Conservation (phyloP, 2,888 invertebrate species). For the Cheilosia vulpina region DNA sequence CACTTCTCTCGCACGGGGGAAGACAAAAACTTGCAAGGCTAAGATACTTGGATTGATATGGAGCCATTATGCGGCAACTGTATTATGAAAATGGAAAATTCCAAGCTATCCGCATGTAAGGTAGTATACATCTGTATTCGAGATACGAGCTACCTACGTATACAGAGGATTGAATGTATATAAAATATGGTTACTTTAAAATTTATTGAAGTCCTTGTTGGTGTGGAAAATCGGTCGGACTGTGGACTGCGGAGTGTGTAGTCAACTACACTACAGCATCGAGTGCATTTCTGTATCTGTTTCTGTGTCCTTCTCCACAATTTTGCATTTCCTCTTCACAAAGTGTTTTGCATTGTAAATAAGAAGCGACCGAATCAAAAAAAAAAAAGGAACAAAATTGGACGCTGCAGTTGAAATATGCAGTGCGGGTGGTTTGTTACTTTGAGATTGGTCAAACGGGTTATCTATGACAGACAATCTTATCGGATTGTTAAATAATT, state of each 20-base stretch:
- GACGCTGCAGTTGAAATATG: slow-evolving; percentile 34
- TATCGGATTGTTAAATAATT: slow-evolving; percentile 50
- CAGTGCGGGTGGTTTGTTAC: slow-evolving; percentile 33
- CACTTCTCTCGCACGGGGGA: background rate
- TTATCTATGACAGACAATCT: slow-evolving; percentile 52
- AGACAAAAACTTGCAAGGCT: slow-evolving; percentile 24
- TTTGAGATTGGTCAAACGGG: slow-evolving; percentile 45
- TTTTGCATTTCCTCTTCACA: slow-evolving; percentile 1
- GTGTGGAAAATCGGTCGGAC: background rate
- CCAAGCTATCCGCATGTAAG: background rate
- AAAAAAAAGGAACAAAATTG: background rate
- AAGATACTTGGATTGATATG: slow-evolving; percentile 62
- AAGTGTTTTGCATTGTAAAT: slow-evolving; percentile 31
- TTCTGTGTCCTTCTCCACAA: slow-evolving; percentile 9
- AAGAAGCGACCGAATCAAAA: background rate
- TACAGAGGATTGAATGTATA: background rate
- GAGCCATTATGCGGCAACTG: slow-evolving; percentile 63
- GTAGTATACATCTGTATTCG: background rate
- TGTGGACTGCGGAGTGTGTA: background rate
- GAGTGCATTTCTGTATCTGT: slow-evolving; percentile 38
- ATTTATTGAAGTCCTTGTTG: slow-evolving; percentile 60
- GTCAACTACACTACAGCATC: background rate
- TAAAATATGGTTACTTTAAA: slow-evolving; percentile 66
- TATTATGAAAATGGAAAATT: slow-evolving; percentile 63
- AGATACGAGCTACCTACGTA: background rate